These are phyloP conservation scores for Hylaeus volcanicus DNA, from an alignment of 1,140 invertebrate genomes.

Conservation along the genomic window DNA sequence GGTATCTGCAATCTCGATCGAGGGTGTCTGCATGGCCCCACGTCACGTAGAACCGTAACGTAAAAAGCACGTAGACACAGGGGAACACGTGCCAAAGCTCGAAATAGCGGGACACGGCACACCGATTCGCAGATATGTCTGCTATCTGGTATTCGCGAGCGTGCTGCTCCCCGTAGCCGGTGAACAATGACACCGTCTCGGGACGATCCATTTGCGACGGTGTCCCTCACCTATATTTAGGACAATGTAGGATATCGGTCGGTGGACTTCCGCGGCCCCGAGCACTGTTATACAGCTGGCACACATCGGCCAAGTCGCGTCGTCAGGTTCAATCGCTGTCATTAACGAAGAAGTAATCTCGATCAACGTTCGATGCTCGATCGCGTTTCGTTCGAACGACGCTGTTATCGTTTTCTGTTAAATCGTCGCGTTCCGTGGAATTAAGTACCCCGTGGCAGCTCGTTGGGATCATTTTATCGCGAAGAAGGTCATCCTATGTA, in stretches of 20 bases:
- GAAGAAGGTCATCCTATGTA: too few relatives aligned
- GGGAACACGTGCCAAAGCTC: constrained; percentile 39
- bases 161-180: background rate
- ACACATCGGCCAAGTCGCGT: background rate
- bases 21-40: constrained; percentile 5
- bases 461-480: too few relatives aligned
- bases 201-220: constrained; percentile 42
- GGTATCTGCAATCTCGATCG: constrained; percentile 7
- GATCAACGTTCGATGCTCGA: too few relatives aligned
- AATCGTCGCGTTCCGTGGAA: too few relatives aligned
- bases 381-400: too few relatives aligned
- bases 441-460: too few relatives aligned
- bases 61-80: constrained; percentile 36
- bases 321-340: background rate
- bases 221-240: constrained; percentile 52
- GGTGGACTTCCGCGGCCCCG: constrained; percentile 38
- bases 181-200: constrained; percentile 46
- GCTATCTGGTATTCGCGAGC: constrained; percentile 8
- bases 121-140: constrained; percentile 22
- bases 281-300: constrained; percentile 8
- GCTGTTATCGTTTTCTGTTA: too few relatives aligned
- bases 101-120: constrained; percentile 25
- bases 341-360: background rate
- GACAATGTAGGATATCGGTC: constrained; percentile 46
- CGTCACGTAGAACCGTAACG: constrained; percentile 10